Evolutionary conservation across 2,888 invertebrate genomes (phyloP).

Genomic region (Agrochola circellaris): DNA sequence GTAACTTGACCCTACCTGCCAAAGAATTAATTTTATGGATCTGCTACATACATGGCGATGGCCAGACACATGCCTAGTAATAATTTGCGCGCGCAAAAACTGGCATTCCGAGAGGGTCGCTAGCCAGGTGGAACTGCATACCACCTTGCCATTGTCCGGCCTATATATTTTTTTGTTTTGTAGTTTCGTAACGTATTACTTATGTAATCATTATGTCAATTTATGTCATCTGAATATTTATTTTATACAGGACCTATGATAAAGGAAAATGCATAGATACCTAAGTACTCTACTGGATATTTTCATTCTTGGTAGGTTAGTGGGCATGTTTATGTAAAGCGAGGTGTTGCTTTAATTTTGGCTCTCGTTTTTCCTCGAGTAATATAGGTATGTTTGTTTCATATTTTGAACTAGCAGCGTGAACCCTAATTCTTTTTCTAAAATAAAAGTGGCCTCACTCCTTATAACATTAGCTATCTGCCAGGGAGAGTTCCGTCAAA

Average conservation of each 20-base stretch:
- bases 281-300: background rate
- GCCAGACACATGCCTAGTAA: constrained; percentile 40
- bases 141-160: constrained; percentile 58
- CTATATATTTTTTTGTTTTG: constrained; percentile 56
- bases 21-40: constrained; percentile 55
- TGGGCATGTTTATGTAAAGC: background rate
- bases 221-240: constrained; percentile 54
- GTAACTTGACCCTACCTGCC: constrained; percentile 50
- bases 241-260: constrained; percentile 3
- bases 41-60: constrained; percentile 35
- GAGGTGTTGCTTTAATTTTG: background rate
- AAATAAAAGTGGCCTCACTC: no score
- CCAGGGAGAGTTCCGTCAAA: no score
- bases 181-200: constrained; percentile 34
- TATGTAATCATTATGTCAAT: constrained; percentile 60
- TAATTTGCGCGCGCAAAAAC: constrained; percentile 60
- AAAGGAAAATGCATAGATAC: constrained; percentile 7
- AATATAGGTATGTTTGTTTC: background rate
- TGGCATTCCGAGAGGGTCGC: constrained; percentile 64
- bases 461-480: no score
- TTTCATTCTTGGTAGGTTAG: background rate
- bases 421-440: no score
- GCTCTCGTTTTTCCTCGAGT: background rate
- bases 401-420: no score
- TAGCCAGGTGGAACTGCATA: constrained; percentile 63